These are phyloP conservation scores for Hyphantria cunea DNA, from an alignment of 1,140 invertebrate genomes.

Conservation along the genomic window DNA sequence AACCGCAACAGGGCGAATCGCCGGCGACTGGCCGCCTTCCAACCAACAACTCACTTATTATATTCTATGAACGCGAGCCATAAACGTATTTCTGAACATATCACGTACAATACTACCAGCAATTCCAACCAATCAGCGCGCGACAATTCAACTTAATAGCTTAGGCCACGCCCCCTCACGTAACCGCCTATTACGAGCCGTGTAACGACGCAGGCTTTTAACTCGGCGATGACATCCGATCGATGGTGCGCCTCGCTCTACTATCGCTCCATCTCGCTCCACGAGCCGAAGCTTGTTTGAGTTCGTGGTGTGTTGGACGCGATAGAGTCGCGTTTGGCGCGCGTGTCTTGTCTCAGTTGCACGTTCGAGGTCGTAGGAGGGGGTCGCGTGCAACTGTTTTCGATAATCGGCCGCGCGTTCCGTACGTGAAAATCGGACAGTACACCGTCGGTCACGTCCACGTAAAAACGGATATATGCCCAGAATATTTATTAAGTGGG, in stretches of 20 bases:
- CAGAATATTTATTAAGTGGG: constrained; percentile 82
- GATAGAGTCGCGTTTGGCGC: constrained; percentile 76
- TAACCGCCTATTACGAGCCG: constrained; percentile 80
- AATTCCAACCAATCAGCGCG: constrained; percentile 80
- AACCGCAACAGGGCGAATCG: constrained; percentile 56
- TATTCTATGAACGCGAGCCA: constrained; percentile 77
- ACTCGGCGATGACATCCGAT: constrained; percentile 69
- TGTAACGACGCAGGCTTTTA: constrained; percentile 80
- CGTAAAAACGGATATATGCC: constrained; percentile 81
- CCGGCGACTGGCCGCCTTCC: constrained; percentile 68
- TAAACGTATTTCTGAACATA: constrained; percentile 81
- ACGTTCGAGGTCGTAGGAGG: constrained; percentile 76
- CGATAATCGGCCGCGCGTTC: constrained; percentile 79
- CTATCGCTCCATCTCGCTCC: constrained; percentile 53
- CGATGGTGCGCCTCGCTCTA: constrained; percentile 45
- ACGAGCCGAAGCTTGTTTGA: constrained; percentile 48
- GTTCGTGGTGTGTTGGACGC: constrained; percentile 56
- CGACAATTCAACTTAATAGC: constrained; percentile 81
- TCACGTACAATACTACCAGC: constrained; percentile 79
- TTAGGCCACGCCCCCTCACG: constrained; percentile 78
- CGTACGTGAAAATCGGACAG: constrained; percentile 80
- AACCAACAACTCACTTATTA: constrained; percentile 78
- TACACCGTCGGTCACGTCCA: constrained; percentile 74
- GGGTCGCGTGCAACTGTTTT: constrained; percentile 79
- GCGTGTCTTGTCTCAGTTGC: constrained; percentile 77